Percentiles rank a stretch among this genome's conserved stretches.
Evolutionary conservation across 2,113 vertebrate species (phyloP).

Genomic region (Chloebia gouldiae): DNA sequence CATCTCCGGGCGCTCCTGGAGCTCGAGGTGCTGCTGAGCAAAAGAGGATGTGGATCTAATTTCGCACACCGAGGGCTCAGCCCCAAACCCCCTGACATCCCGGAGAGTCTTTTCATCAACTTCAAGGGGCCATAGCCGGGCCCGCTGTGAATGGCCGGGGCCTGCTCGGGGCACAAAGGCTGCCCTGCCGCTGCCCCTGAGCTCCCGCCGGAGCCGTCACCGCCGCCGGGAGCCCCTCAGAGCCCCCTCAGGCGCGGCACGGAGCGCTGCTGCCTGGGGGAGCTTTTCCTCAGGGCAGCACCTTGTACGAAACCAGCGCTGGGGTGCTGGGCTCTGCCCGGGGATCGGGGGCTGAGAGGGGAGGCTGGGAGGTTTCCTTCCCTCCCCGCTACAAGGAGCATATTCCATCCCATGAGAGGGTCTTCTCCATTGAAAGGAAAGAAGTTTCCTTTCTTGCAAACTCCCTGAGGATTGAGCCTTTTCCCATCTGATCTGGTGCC

Average conservation of each 20-base stretch:
- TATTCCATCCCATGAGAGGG: neutral
- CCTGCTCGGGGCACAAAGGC: neutral
- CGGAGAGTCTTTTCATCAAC: neutral
- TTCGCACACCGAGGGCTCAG: neutral
- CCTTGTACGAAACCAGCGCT: fast-evolving
- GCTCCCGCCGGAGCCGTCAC: neutral
- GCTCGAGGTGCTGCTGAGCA: neutral
- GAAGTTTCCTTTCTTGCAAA: neutral
- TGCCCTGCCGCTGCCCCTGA: neutral
- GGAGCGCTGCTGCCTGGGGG: neutral
- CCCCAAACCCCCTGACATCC: neutral
- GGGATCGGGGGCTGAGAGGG: neutral
- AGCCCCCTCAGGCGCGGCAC: fast-evolving
- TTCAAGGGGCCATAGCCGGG: neutral
- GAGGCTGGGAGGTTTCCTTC: fast-evolving
- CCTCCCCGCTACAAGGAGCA: fast-evolving
- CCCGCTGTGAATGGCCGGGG: neutral
- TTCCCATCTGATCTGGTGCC: neutral
- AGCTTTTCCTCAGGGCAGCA: neutral
- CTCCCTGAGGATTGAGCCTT: neutral
- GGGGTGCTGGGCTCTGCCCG: neutral
- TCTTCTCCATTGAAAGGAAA: neutral
- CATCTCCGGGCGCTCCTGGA: neutral
- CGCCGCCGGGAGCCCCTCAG: fast-evolving
- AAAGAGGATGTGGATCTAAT: neutral